Evolutionary conservation across 2,797 vertebrate genomes (phyloP).

Genomic region (Sebastes minor): DNA sequence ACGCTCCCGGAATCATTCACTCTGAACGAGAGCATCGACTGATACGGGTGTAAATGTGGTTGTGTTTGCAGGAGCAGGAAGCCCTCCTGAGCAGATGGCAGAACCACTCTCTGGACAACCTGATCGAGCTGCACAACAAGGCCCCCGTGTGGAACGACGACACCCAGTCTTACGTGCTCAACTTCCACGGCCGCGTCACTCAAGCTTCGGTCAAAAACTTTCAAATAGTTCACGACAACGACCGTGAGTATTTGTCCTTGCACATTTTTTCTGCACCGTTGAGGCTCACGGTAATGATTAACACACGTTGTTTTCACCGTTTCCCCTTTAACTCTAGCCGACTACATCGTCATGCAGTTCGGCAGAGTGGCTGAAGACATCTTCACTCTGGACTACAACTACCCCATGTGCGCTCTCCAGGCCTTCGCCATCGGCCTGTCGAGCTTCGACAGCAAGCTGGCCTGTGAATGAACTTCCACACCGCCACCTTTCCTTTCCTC

Average conservation of each 20-base stretch:
- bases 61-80: conserved; percentile 87
- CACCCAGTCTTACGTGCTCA: conserved; percentile 96
- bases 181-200: conserved; percentile 96
- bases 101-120: conserved; percentile 88
- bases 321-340: conserved; percentile 75
- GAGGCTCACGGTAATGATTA: neutral
- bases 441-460: conserved; percentile 97
- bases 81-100: conserved; percentile 93
- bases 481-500: neutral
- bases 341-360: conserved; percentile 99
- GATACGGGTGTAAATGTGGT: neutral
- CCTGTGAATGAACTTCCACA: conserved; percentile 87
- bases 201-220: conserved; percentile 99
- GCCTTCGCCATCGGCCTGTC: conserved; percentile 97
- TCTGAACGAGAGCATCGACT: neutral
- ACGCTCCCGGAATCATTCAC: neutral
- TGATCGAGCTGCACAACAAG: conserved; percentile 97
- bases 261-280: neutral
- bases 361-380: conserved; percentile 94
- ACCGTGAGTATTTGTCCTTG: conserved; percentile 84
- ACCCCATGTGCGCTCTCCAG: conserved; percentile 97
- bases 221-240: conserved; percentile 96
- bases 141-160: conserved; percentile 98
- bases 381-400: conserved; percentile 97
- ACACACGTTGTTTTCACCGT: neutral